These are phyloP conservation scores for Elymnias hypermnestra DNA, from an alignment of 1,140 invertebrate species.

Conservation along the genomic window DNA sequence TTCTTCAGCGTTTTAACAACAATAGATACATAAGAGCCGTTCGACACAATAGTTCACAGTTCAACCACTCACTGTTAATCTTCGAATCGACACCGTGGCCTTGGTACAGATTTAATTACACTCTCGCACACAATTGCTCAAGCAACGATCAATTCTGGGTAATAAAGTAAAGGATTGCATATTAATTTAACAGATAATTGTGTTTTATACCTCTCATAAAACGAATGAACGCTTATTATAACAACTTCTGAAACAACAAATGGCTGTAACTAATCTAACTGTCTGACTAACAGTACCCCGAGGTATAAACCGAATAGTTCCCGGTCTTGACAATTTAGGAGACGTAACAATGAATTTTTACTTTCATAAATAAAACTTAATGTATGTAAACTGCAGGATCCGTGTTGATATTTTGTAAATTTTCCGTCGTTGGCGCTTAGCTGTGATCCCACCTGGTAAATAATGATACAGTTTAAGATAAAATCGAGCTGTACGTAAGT, in stretches of 20 bases:
- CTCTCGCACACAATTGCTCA: conserved; percentile 18
- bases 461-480: too few species aligned
- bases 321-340: too few species aligned
- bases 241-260: background rate
- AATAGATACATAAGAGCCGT: conserved; percentile 49
- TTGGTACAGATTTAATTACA: conserved; percentile 57
- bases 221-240: background rate
- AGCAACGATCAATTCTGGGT: conserved; percentile 8
- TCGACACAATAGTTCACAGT: conserved; percentile 66
- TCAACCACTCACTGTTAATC: conserved; percentile 50
- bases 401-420: too few species aligned
- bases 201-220: conserved; percentile 6
- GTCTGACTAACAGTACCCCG: too few species aligned
- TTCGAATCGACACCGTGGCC: conserved; percentile 55
- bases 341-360: too few species aligned
- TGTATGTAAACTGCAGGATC: too few species aligned
- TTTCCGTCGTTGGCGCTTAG: too few species aligned
- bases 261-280: background rate
- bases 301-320: too few species aligned
- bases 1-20: conserved; percentile 62
- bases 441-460: too few species aligned
- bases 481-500: too few species aligned
- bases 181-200: conserved; percentile 1
- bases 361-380: too few species aligned
- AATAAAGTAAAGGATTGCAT: conserved; percentile 8